Evolutionary conservation across 2,888 invertebrate species (phyloP).

Genomic region (Perdita meconis): DNA sequence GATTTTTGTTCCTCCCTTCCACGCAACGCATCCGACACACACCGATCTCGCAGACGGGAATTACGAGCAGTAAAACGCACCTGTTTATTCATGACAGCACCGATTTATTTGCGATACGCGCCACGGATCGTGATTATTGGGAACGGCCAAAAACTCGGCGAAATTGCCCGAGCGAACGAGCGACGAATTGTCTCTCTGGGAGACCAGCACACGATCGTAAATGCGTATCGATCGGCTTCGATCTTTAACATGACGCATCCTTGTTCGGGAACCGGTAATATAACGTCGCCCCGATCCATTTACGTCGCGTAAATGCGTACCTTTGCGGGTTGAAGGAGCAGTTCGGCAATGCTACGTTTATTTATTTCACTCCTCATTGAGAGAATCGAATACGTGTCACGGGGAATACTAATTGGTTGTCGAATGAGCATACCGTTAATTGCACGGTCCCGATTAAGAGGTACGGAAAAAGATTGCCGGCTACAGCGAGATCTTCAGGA

Average conservation of each 20-base stretch:
- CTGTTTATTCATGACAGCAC: slow-evolving; percentile 54
- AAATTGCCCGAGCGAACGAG: slow-evolving; percentile 39
- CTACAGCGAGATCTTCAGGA: neutral
- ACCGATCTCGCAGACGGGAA: slow-evolving; percentile 62
- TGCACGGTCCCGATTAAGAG: neutral
- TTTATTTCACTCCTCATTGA: neutral
- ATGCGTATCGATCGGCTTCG: slow-evolving; percentile 38
- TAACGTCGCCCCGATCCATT: neutral
- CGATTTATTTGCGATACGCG: slow-evolving; percentile 60
- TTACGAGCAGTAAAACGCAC: slow-evolving; percentile 72
- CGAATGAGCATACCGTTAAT: neutral
- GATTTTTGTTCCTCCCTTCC: neutral
- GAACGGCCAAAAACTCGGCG: slow-evolving; percentile 42
- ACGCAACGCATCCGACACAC: neutral
- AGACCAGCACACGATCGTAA: slow-evolving; percentile 17
- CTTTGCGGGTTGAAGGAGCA: neutral
- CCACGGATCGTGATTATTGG: slow-evolving; percentile 54
- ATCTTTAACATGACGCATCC: slow-evolving; percentile 16
- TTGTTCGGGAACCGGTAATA: slow-evolving; percentile 19
- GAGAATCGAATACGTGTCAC: neutral
- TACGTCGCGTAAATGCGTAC: neutral
- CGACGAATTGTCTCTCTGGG: slow-evolving; percentile 10
- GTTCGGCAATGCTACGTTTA: neutral
- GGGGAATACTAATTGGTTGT: neutral
- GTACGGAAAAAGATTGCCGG: neutral